phyloP scores from a whole-genome alignment of 2,113 vertebrate species.

The Cryptotis parvus region DNA sequence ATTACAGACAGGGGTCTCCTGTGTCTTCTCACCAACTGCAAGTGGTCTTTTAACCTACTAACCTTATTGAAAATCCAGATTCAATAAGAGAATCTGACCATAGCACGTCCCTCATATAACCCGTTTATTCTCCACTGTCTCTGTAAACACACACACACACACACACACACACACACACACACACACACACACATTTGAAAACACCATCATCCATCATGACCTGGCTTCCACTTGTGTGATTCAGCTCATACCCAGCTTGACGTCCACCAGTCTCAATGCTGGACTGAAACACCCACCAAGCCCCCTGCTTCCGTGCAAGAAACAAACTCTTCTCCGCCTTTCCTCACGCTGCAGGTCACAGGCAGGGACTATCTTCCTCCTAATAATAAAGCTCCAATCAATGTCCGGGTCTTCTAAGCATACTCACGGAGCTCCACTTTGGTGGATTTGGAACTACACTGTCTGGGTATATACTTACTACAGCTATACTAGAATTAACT shows the following conservation, averaged over 20 bases:
- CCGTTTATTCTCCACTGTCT: neutral
- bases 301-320: neutral
- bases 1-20: neutral
- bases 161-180: too few relatives aligned
- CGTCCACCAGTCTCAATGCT: neutral
- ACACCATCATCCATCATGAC: neutral
- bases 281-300: neutral
- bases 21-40: neutral
- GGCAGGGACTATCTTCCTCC: neutral
- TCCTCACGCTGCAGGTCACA: neutral
- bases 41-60: neutral
- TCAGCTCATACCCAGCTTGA: neutral
- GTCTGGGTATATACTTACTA: neutral
- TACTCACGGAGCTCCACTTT: neutral
- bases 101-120: neutral
- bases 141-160: too few relatives aligned
- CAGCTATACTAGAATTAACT: neutral
- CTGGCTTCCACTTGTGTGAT: neutral
- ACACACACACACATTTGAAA: neutral
- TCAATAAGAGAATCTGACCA: slow-evolving; percentile 18
- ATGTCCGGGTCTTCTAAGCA: slow-evolving; percentile 7
- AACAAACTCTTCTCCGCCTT: neutral
- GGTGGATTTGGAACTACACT: neutral
- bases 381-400: slow-evolving; percentile 7
- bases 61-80: neutral